A percentile compares a stretch with the other conserved stretches of the same genome.
Evolutionary conservation across 2,113 vertebrate species (phyloP).

Genomic region (Chloropsis hardwickii): DNA sequence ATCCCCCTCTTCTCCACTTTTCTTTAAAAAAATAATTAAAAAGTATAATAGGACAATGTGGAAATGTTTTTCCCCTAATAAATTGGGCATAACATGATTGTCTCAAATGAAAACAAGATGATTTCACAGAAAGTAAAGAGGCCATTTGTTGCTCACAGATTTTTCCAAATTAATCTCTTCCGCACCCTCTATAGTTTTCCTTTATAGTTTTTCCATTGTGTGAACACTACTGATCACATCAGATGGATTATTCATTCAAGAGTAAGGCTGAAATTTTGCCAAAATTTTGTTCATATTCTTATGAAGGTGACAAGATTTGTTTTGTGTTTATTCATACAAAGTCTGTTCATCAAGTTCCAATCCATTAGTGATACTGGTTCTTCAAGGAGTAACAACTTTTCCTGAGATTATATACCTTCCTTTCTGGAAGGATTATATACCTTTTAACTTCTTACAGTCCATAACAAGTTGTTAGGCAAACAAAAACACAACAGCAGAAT

Average conservation of each 20-base stretch:
- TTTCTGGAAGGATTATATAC: background rate
- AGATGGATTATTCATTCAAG: background rate
- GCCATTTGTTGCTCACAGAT: background rate
- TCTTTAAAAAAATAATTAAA: background rate
- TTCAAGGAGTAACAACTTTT: background rate
- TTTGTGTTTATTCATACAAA: background rate
- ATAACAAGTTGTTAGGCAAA: background rate
- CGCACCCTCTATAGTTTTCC: background rate
- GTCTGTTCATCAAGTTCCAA: background rate
- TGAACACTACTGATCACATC: background rate
- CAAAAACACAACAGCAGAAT: background rate
- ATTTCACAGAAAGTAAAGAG: background rate
- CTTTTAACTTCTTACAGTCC: background rate
- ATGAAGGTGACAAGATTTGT: background rate
- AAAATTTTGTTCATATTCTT: background rate
- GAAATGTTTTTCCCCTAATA: background rate
- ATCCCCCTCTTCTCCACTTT: background rate
- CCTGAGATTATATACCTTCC: background rate
- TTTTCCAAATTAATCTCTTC: conserved; percentile 29
- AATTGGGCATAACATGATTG: background rate
- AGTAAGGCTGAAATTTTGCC: background rate
- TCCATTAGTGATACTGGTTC: background rate
- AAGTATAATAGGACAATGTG: background rate
- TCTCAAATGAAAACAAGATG: conserved; percentile 37
- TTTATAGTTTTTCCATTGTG: background rate